Evolutionary conservation across 2,113 vertebrate genomes (phyloP), one percentile per base, ranked within the genome.

Genomic region (Larimichthys polyactis): DNA sequence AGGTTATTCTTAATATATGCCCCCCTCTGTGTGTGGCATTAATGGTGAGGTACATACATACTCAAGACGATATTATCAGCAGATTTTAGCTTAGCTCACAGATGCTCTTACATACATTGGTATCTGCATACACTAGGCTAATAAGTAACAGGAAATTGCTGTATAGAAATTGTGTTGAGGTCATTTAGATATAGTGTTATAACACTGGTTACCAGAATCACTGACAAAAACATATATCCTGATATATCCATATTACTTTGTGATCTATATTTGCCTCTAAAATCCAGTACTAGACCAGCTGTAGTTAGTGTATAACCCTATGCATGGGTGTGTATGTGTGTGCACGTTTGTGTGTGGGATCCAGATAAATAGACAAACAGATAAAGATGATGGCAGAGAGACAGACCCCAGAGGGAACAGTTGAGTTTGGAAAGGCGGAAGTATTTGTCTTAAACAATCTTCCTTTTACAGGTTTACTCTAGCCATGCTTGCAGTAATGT

Each of bases 391-490:
- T 87, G 43, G 29, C 52, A 71, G 17, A 57, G 36, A 75, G 59
- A 78, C 16, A 32, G 51, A 65, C 24, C 62, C 70, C 63, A 48
- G 66, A 68, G 78, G 84, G 78, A 87, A 71, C 48, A 43, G 72
- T 63, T 54, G 51, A 68, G 51, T 84, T 75, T 69, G 71, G 90
- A 84, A 73, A 60, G 63, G 19, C 27, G 5, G 62, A 82, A 71
- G 79, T 81, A 81, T 87, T 84, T 88, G 83, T 90, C 83, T 89
- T 86, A 78, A 90, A 90, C 87, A 89, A 82, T 89, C 77, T 78
- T 81, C 73, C 17, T 77, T 79, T 87, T 83, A 78, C 78, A 89
- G 79, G 78, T 92, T 92, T 89, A 89, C 90, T 85, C 88, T 62
- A 71, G 82, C 76, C 89, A 75, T 57, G 67, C 83, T 90, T 79